Base-by-base conservation (phyloP, 2,888 invertebrate species). In the Parnassius orleans region DNA sequence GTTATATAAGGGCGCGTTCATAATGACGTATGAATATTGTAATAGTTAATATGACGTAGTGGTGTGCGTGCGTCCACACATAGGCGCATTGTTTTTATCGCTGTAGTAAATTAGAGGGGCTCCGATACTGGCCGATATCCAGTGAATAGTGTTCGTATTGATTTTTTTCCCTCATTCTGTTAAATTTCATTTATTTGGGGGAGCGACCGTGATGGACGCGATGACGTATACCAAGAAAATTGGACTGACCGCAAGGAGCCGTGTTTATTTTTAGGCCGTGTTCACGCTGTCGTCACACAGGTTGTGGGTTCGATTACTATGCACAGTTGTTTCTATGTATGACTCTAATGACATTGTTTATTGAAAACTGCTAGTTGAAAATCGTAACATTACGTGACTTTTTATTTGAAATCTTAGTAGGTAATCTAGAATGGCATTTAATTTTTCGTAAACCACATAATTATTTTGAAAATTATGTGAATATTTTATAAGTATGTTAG, bases 91-190 rank as follows among this genome's bases (percentile, higher is more conserved):
- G 89, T 89, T 90, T 88, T 89, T 88, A 90, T 90, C 87, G 86
- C 72, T 74, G 78, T 79, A 86, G 84, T 89, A 88, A 90, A 89
- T 90, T 88, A 89, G 81, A 81, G 79, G 84, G 84, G 84, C 80
- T 66, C 70, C 84, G 88, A 87, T 90, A 89, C 86, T 88, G 83
- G 80, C 79, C 84, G 87, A 86, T 87, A 83, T 78, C 68, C 69
- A 74, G 83, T 84, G 80, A 78, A 3, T 55, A 46, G 46, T 55
- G 24, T 46, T 73, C 58, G 86, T 90, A 90, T 91, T 89, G 90
- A 90, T 91, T 91, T 90, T 87, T 90, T 91, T 90, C 90, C 90
- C 87, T 90, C 90, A 90, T 90, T 89, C 90, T 86, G 91, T 89
- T 87, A 90, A 91, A 91, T 90, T 91, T 90, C 90, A 90, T 90